Evolutionary conservation across 2,113 vertebrate genomes (phyloP).

Genomic region (Microcebus lehilahytsara): DNA sequence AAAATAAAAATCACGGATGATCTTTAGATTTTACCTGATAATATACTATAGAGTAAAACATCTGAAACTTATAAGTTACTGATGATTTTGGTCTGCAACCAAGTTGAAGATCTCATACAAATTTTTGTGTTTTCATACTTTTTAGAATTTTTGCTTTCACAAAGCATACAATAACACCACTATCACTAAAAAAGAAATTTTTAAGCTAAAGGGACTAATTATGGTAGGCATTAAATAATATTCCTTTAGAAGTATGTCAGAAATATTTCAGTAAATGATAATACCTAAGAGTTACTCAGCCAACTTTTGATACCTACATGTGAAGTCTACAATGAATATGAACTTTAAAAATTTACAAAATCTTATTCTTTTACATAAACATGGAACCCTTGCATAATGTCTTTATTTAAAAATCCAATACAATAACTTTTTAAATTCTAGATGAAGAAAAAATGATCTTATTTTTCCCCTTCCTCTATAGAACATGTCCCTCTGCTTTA

Average conservation of each 20-base stretch:
- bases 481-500: neutral
- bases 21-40: neutral
- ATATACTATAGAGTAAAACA: neutral
- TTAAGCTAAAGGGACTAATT: conserved; percentile 34
- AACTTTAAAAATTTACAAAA: neutral
- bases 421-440: neutral
- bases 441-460: neutral
- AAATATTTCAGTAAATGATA: conserved; percentile 48
- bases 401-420: neutral
- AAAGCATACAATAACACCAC: neutral
- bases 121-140: neutral
- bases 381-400: neutral
- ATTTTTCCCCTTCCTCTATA: neutral
- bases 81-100: neutral
- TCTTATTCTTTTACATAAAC: neutral
- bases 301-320: neutral
- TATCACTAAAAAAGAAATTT: neutral
- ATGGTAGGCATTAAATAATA: neutral
- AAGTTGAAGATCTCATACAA: neutral
- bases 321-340: neutral
- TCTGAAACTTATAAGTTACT: neutral
- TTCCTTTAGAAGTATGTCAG: conserved; percentile 46
- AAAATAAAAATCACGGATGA: conserved; percentile 9
- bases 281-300: conserved; percentile 18
- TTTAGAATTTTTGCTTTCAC: conserved; percentile 18